phyloP scores from a whole-genome alignment of 2,888 invertebrate species.

The Pycnomerus fuliginosus region DNA sequence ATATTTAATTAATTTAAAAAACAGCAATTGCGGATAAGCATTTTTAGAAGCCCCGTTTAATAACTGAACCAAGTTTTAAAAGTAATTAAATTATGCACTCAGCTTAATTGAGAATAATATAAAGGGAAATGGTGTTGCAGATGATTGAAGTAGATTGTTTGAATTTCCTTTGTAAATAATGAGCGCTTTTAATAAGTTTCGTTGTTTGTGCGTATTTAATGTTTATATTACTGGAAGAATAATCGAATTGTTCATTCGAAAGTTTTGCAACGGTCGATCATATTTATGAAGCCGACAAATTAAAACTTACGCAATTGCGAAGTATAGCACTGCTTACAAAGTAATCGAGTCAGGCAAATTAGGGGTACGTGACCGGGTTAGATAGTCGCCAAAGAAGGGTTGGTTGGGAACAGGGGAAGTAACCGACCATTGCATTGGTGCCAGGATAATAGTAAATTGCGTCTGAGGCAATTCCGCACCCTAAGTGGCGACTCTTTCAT shows the following conservation, averaged over 20 bases:
- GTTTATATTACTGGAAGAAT: conserved; percentile 13
- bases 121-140: conserved; percentile 19
- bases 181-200: conserved; percentile 18
- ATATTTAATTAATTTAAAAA: conserved; percentile 17
- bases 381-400: conserved; percentile 3
- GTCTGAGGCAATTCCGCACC: conserved; percentile 29
- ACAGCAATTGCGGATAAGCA: conserved; percentile 13
- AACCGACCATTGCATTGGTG: conserved; percentile 16
- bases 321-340: conserved; percentile 26
- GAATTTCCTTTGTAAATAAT: conserved; percentile 16
- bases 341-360: conserved; percentile 31
- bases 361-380: conserved; percentile 30
- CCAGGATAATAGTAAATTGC: conserved; percentile 30
- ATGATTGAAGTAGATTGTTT: conserved; percentile 22
- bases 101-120: conserved; percentile 20
- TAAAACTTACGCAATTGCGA: conserved; percentile 31
- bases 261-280: conserved; percentile 15
- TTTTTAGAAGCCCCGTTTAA: conserved; percentile 14
- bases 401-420: conserved; percentile 5
- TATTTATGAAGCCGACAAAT: conserved; percentile 26
- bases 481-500: conserved; percentile 29
- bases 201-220: conserved; percentile 22
- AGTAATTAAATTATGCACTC: conserved; percentile 24
- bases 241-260: conserved; percentile 14
- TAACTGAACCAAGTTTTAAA: conserved; percentile 18